phyloP scores from a whole-genome alignment of 2,797 vertebrate species.

The Todus mexicanus region DNA sequence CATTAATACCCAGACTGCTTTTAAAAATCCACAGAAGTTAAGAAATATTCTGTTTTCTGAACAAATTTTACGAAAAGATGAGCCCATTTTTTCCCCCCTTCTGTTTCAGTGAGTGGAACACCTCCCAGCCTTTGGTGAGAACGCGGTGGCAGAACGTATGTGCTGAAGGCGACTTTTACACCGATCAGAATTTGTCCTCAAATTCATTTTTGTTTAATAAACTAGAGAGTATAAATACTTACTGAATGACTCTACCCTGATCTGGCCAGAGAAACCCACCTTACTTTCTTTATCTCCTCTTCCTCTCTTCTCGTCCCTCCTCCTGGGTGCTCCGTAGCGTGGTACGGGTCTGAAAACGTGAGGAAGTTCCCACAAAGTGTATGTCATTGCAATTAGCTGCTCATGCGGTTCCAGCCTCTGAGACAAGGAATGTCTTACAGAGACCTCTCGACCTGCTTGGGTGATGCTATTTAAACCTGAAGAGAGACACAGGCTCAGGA shows the following conservation, averaged over 20 bases:
- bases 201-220: not conserved
- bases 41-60: not conserved
- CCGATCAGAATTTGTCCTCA: not conserved
- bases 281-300: not conserved
- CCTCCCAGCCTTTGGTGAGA: not conserved
- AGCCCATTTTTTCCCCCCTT: not conserved
- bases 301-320: not conserved
- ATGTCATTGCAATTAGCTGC: not conserved
- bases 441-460: not conserved
- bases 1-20: not conserved
- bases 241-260: not conserved
- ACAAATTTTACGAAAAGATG: not conserved
- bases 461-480: not conserved
- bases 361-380: not conserved
- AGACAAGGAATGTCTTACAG: not conserved
- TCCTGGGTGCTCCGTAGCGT: not conserved
- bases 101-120: not conserved
- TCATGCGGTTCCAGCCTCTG: not conserved
- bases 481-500: not conserved
- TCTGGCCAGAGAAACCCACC: not conserved
- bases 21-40: not conserved
- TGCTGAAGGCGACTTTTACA: not conserved
- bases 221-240: not conserved
- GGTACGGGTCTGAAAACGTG: not conserved
- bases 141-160: not conserved